phyloP scores from a whole-genome alignment of 2,113 vertebrate genomes.

The Peromyscus polionotus region DNA sequence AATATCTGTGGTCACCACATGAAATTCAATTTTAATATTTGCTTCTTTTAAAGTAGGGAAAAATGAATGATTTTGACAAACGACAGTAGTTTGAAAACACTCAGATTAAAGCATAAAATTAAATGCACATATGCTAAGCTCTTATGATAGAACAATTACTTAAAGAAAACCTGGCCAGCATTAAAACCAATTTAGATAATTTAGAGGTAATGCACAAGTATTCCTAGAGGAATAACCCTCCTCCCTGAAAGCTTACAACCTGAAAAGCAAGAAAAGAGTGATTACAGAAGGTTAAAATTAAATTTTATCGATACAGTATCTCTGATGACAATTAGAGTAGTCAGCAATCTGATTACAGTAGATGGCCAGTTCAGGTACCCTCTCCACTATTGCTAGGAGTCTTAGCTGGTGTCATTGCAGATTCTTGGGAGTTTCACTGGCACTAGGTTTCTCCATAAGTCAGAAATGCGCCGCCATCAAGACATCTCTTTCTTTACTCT shows the following conservation, averaged over 20 bases:
- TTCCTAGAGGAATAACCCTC: not conserved
- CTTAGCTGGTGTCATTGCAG: too few species aligned
- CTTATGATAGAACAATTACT: not conserved
- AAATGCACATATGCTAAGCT: not conserved
- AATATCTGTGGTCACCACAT: not conserved
- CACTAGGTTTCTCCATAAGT: too few species aligned
- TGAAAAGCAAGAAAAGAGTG: not conserved
- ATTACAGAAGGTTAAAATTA: not conserved
- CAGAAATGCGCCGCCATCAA: too few species aligned
- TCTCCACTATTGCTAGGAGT: too few species aligned
- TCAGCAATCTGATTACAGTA: too few species aligned
- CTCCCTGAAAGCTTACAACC: fast-evolving
- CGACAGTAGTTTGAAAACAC: not conserved
- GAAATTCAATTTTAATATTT: not conserved
- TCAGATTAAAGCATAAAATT: conserved; percentile 15
- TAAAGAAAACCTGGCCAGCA: not conserved
- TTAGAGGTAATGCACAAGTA: not conserved
- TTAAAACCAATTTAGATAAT: conserved; percentile 21
- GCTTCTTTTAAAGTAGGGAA: conserved; percentile 12
- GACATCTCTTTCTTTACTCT: too few species aligned
- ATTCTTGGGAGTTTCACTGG: too few species aligned
- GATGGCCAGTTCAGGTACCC: too few species aligned
- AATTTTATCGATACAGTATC: too few species aligned
- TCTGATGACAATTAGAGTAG: too few species aligned
- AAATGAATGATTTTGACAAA: not conserved